Evolutionary conservation across 2,113 vertebrate species (phyloP).

Genomic region (Platysteira castanea): DNA sequence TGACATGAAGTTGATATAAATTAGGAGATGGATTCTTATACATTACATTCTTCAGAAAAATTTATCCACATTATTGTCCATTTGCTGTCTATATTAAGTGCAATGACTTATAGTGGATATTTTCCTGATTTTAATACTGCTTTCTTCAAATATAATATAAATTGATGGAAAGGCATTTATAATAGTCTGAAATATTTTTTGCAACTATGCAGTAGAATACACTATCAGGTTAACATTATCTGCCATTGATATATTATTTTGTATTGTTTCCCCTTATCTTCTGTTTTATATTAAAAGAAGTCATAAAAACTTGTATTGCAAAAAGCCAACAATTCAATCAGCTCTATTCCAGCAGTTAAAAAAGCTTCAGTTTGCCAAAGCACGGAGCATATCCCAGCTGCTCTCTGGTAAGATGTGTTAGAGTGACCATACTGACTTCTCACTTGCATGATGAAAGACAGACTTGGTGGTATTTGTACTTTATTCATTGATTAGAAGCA

Average conservation of each 20-base stretch:
- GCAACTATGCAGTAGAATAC: neutral
- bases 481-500: constrained; percentile 14
- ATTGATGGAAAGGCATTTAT: neutral
- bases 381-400: constrained; percentile 37
- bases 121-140: neutral
- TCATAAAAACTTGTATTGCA: constrained; percentile 38
- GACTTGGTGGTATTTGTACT: constrained; percentile 17
- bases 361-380: neutral
- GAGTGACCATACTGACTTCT: constrained; percentile 18
- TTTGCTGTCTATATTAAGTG: neutral
- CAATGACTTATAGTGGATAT: neutral
- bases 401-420: neutral
- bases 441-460: constrained; percentile 44
- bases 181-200: neutral
- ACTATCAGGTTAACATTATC: neutral
- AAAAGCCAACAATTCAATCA: constrained; percentile 32
- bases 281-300: constrained; percentile 33
- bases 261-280: constrained; percentile 14
- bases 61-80: neutral
- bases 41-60: neutral
- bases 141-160: neutral
- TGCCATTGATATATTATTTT: neutral
- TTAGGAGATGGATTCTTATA: neutral
- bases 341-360: neutral
- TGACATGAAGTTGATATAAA: neutral